Evolutionary conservation across 2,888 invertebrate genomes (phyloP).

Genomic region (Drosophila algonquin): DNA sequence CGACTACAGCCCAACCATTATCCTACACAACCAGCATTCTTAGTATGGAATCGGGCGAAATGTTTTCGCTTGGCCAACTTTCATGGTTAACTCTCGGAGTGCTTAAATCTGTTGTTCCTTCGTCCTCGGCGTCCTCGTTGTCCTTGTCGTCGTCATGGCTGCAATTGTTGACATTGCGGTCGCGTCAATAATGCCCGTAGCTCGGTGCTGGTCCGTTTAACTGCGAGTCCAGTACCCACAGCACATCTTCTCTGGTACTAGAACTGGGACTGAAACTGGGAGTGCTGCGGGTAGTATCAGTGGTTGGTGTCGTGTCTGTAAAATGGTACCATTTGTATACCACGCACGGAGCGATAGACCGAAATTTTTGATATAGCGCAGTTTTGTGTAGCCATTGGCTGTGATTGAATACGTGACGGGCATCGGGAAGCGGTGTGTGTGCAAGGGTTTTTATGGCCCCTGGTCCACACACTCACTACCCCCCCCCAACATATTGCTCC

Average conservation of each 20-base stretch:
- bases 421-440: slow-evolving; percentile 48
- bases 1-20: neutral
- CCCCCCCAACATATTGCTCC: neutral
- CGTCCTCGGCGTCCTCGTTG: slow-evolving; percentile 1
- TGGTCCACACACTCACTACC: too few relatives aligned
- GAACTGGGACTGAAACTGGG: slow-evolving; percentile 9
- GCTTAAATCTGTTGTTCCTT: slow-evolving; percentile 28
- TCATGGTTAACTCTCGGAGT: slow-evolving; percentile 65
- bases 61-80: slow-evolving; percentile 73
- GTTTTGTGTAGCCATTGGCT: slow-evolving; percentile 80
- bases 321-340: slow-evolving; percentile 74
- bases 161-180: slow-evolving; percentile 79
- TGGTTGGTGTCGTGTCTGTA: slow-evolving; percentile 11
- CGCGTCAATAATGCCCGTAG: slow-evolving; percentile 68
- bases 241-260: neutral
- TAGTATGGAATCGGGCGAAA: slow-evolving; percentile 62
- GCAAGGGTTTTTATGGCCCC: slow-evolving; percentile 72
- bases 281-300: slow-evolving; percentile 1
- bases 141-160: slow-evolving; percentile 71
- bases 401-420: slow-evolving; percentile 74
- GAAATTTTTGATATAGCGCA: slow-evolving; percentile 77
- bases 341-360: slow-evolving; percentile 58
- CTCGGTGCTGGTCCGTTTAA: slow-evolving; percentile 55
- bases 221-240: slow-evolving; percentile 38
- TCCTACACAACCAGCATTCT: slow-evolving; percentile 14